These are phyloP conservation scores for Lissocephala sabroskyi DNA, from an alignment of 2,888 invertebrate species.

Conservation along the genomic window DNA sequence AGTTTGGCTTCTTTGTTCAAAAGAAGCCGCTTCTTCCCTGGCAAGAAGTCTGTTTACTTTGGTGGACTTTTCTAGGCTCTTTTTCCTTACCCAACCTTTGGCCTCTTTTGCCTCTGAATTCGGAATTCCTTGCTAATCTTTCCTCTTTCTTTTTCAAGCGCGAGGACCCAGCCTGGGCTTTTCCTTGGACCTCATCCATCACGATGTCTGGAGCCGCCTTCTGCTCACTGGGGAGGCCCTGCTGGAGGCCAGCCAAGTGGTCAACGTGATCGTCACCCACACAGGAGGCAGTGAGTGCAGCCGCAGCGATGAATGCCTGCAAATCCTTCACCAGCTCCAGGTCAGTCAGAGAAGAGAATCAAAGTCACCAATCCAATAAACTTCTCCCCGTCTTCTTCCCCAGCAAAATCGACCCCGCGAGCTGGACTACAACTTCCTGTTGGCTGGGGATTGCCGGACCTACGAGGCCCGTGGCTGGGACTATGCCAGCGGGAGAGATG, in stretches of 20 bases:
- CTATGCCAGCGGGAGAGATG: constrained; percentile 59
- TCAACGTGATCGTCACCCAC: constrained; percentile 72
- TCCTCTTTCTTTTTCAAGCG: no score
- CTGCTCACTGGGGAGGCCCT: constrained; percentile 23
- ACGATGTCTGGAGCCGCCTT: constrained; percentile 58
- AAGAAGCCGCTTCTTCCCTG: no score
- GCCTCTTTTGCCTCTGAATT: no score
- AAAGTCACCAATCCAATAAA: neutral
- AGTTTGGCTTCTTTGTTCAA: no score
- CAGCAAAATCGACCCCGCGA: constrained; percentile 25
- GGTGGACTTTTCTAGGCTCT: no score
- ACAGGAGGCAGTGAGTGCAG: constrained; percentile 72
- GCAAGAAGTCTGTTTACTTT: no score
- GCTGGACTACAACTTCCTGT: constrained; percentile 73
- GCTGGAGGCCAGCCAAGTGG: constrained; percentile 51
- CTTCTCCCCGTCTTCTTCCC: neutral
- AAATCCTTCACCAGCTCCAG: constrained; percentile 71
- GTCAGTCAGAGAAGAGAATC: constrained; percentile 47
- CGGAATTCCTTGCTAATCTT: no score
- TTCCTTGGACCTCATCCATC: constrained; percentile 58
- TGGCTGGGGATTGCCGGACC: constrained; percentile 73
- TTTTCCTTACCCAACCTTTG: no score
- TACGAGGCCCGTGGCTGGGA: constrained; percentile 74
- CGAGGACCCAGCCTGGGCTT: constrained; percentile 42
- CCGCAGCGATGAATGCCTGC: constrained; percentile 61